Percentiles rank a stretch among this genome's conserved stretches.
Conservation (phyloP, 2,113 vertebrate species). For the Thalassarche chlororhynchos region DNA sequence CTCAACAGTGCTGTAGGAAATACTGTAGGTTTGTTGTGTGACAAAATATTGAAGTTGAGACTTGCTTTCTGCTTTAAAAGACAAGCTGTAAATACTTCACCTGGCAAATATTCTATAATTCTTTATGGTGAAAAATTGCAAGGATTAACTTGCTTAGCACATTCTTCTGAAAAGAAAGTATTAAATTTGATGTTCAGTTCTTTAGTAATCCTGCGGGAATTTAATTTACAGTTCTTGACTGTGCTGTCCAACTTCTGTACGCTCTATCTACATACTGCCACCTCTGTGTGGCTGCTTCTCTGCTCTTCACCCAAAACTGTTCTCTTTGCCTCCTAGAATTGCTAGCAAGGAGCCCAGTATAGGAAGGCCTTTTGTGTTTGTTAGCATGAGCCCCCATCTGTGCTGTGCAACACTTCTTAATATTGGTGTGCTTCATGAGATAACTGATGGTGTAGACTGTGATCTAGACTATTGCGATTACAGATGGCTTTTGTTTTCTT, state of each 20-base stretch:
- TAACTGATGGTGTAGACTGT: neutral
- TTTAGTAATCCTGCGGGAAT: neutral
- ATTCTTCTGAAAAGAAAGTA: neutral
- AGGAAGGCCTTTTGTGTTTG: neutral
- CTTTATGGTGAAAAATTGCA: neutral
- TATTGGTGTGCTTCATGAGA: neutral
- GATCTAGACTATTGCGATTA: rapidly evolving
- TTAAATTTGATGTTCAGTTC: neutral
- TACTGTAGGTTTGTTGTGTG: neutral
- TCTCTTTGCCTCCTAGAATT: neutral
- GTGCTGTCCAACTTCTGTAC: neutral
- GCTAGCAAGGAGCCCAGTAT: neutral
- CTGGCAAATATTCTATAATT: neutral
- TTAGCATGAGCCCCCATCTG: neutral
- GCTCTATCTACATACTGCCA: neutral
- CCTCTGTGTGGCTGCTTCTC: neutral
- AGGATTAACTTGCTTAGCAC: neutral
- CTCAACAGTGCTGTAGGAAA: neutral
- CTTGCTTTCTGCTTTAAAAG: neutral
- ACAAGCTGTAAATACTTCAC: neutral
- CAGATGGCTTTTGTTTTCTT: slow-evolving; percentile 7
- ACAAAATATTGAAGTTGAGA: neutral
- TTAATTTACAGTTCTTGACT: neutral
- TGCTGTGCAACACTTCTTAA: neutral
- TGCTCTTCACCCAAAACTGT: neutral